Evolutionary conservation across 2,113 vertebrate genomes (phyloP).

Genomic region (Myrmecobius fasciatus): DNA sequence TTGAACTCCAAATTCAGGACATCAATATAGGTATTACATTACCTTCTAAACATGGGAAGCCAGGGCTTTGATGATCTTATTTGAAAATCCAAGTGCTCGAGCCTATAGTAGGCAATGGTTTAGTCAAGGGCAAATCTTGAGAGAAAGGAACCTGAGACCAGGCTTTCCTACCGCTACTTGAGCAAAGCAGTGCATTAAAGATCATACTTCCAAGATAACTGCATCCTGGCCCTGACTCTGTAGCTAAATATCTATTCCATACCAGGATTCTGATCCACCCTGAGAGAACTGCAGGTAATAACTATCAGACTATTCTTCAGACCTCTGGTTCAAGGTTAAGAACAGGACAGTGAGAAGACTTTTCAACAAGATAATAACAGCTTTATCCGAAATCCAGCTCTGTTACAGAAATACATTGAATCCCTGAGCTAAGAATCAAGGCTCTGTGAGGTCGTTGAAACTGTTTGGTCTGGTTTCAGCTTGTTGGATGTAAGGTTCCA

Average conservation of each 20-base stretch:
- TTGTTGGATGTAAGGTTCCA: not conserved
- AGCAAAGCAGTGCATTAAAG: not conserved
- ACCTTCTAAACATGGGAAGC: not conserved
- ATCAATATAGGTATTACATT: not conserved
- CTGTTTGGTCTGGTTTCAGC: not conserved
- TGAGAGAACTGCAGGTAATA: not conserved
- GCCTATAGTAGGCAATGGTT: rapidly evolving
- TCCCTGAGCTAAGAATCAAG: not conserved
- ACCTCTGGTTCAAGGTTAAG: not conserved
- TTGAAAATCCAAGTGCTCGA: not conserved
- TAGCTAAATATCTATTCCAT: not conserved
- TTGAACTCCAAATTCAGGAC: not conserved
- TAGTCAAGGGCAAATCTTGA: not conserved
- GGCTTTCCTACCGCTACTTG: not conserved
- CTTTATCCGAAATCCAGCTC: not conserved
- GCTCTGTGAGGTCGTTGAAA: not conserved
- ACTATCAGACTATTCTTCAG: not conserved
- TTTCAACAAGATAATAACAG: not conserved
- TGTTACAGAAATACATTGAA: not conserved
- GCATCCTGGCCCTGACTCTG: not conserved
- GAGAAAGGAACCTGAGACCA: not conserved
- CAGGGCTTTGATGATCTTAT: not conserved
- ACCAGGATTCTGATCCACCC: not conserved
- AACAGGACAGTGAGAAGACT: not conserved
- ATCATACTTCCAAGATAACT: not conserved